Evolutionary conservation across 1,140 invertebrate genomes (phyloP).

Genomic region (Luehdorfia chinensis): DNA sequence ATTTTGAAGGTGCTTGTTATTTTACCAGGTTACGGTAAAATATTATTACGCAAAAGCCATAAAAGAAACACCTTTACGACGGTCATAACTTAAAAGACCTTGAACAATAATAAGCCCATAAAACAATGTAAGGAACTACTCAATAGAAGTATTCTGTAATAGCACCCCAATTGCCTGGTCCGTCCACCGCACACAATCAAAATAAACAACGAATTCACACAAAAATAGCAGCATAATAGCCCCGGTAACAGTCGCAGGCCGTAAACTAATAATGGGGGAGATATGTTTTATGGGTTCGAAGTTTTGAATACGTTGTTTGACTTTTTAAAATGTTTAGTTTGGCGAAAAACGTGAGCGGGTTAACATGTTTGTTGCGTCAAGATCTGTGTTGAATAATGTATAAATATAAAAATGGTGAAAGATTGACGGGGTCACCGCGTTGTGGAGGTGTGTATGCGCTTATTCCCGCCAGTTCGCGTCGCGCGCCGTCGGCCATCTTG

Average conservation of each 20-base stretch:
- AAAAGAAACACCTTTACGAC: slow-evolving; percentile 20
- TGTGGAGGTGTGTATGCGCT: slow-evolving; percentile 51
- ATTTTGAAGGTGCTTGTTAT: too few relatives aligned
- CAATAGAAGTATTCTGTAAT: slow-evolving; percentile 59
- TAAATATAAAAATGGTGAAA: slow-evolving; percentile 25
- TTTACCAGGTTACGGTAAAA: slow-evolving; percentile 2
- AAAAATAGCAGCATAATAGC: slow-evolving; percentile 71
- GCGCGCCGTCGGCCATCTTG: slow-evolving; percentile 69
- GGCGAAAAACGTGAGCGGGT: slow-evolving; percentile 50
- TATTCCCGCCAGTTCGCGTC: slow-evolving; percentile 58
- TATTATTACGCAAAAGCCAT: slow-evolving; percentile 5
- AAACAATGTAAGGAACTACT: slow-evolving; percentile 38
- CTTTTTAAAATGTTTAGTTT: slow-evolving; percentile 67
- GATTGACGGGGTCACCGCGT: slow-evolving; percentile 42
- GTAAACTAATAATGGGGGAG: slow-evolving; percentile 77
- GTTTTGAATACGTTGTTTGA: slow-evolving; percentile 65
- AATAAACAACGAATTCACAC: slow-evolving; percentile 67
- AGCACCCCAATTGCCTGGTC: slow-evolving; percentile 60
- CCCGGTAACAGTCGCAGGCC: slow-evolving; percentile 66
- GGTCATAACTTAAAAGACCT: slow-evolving; percentile 24
- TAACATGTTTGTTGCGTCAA: slow-evolving; percentile 46
- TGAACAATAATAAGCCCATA: slow-evolving; percentile 38
- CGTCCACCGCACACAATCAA: slow-evolving; percentile 70
- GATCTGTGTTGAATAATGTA: slow-evolving; percentile 24
- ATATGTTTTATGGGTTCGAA: slow-evolving; percentile 73